A percentile compares a stretch with the other conserved stretches of the same genome.
These are phyloP conservation scores for Drosophila ohnishii DNA, from an alignment of 1,140 invertebrate species.

Conservation along the genomic window DNA sequence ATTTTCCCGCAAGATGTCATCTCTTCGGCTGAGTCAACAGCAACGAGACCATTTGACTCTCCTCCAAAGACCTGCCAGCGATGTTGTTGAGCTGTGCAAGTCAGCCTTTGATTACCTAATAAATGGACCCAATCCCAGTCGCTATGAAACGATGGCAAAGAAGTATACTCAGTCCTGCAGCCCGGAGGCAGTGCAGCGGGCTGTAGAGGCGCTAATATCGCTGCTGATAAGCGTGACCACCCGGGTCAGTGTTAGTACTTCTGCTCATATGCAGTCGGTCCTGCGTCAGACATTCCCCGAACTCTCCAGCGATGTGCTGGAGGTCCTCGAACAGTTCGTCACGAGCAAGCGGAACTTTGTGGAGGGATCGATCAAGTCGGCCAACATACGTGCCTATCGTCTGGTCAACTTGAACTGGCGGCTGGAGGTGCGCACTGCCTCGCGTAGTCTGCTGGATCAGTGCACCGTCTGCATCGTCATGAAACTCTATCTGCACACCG, in stretches of 20 bases:
- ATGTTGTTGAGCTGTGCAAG: slow-evolving; percentile 74
- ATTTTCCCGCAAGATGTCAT: slow-evolving; percentile 35
- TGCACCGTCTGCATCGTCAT: slow-evolving; percentile 65
- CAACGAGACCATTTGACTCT: slow-evolving; percentile 63
- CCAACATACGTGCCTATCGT: slow-evolving; percentile 74
- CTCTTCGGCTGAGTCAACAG: slow-evolving; percentile 56
- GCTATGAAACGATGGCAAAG: slow-evolving; percentile 62
- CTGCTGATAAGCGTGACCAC: slow-evolving; percentile 73
- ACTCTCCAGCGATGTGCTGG: slow-evolving; percentile 52
- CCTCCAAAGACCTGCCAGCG: slow-evolving; percentile 52
- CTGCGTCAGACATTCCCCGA: slow-evolving; percentile 58
- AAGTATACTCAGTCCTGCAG: slow-evolving; percentile 45
- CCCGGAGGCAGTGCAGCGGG: slow-evolving; percentile 37
- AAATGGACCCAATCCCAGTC: slow-evolving; percentile 60
- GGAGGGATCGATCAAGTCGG: slow-evolving; percentile 79
- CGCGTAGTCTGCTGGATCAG: slow-evolving; percentile 65
- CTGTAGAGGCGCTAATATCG: slow-evolving; percentile 74
- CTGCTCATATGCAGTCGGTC: slow-evolving; percentile 20
- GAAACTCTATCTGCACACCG: slow-evolving; percentile 75
- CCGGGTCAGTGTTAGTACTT: slow-evolving; percentile 28
- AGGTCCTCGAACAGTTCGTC: slow-evolving; percentile 73
- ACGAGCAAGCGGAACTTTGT: slow-evolving; percentile 72
- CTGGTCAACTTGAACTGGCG: slow-evolving; percentile 77
- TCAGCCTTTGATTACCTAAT: slow-evolving; percentile 75
- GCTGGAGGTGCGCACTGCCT: slow-evolving; percentile 71